Evolutionary conservation across 2,888 invertebrate genomes (phyloP).

Genomic region (Teinopalpus imperialis): DNA sequence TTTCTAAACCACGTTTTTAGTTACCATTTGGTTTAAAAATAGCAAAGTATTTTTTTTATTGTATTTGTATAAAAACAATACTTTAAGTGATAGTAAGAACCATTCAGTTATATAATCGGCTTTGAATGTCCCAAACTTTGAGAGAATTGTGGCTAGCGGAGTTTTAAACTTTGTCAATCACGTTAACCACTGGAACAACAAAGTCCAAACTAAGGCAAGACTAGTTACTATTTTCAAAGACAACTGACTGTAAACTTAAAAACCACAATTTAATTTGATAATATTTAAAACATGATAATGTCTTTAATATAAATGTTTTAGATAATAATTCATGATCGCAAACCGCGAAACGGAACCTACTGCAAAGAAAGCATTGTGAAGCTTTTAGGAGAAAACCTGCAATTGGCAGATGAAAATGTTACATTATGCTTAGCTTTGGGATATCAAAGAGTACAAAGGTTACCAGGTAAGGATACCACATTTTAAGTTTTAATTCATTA

Average conservation of each 20-base stretch:
- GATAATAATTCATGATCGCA: constrained; percentile 77
- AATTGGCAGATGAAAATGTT: constrained; percentile 74
- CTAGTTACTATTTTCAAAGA: constrained; percentile 11
- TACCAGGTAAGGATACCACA: constrained; percentile 65
- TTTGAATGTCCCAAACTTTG: constrained; percentile 13
- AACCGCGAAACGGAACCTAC: constrained; percentile 73
- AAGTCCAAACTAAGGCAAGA: constrained; percentile 11
- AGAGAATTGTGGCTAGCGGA: constrained; percentile 7
- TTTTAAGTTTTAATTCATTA: too few relatives aligned
- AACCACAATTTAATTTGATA: too few relatives aligned
- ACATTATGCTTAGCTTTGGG: constrained; percentile 72
- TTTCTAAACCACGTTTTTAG: too few relatives aligned
- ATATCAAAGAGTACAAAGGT: constrained; percentile 73
- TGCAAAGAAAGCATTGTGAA: constrained; percentile 76
- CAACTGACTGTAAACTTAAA: too few relatives aligned
- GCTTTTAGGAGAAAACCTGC: constrained; percentile 70
- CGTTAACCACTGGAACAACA: constrained; percentile 14
- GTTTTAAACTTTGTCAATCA: constrained; percentile 17
- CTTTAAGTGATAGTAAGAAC: constrained; percentile 1
- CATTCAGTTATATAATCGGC: neutral
- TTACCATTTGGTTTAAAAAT: too few relatives aligned
- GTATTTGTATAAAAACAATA: too few relatives aligned
- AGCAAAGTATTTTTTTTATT: too few relatives aligned
- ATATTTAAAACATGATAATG: too few relatives aligned
- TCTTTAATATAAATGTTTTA: constrained; percentile 38